Percentiles rank a stretch among this genome's conserved stretches.
Evolutionary conservation across 2,888 invertebrate genomes (phyloP).

Genomic region (Ennomos quercinarius): DNA sequence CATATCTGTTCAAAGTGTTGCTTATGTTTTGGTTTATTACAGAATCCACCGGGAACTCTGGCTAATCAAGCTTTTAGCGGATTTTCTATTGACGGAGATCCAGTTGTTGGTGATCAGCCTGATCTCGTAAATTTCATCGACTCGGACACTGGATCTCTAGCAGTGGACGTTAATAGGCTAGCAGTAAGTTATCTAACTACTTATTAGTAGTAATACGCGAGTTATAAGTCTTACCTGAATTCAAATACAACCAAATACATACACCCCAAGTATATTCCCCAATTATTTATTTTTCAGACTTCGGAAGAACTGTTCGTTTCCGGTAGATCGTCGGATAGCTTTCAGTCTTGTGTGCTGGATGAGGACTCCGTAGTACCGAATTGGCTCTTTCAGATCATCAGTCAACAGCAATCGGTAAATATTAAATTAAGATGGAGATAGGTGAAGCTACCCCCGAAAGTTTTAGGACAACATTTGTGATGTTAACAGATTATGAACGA

Average conservation of each 20-base stretch:
- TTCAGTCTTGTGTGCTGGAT: slow-evolving; percentile 64
- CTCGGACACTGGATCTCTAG: slow-evolving; percentile 69
- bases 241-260: no score
- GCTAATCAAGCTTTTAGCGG: slow-evolving; percentile 72
- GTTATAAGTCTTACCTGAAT: neutral
- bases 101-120: slow-evolving; percentile 60
- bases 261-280: no score
- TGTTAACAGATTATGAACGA: slow-evolving; percentile 43
- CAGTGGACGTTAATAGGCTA: slow-evolving; percentile 57
- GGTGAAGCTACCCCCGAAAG: no score
- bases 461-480: no score
- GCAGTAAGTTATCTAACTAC: slow-evolving; percentile 52
- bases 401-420: slow-evolving; percentile 65
- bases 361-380: slow-evolving; percentile 71
- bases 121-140: slow-evolving; percentile 67
- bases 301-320: slow-evolving; percentile 75
- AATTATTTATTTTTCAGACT: slow-evolving; percentile 51
- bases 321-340: slow-evolving; percentile 69
- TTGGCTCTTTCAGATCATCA: slow-evolving; percentile 74
- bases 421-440: no score
- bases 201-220: neutral
- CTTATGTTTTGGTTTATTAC: slow-evolving; percentile 3
- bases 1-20: neutral
- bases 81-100: slow-evolving; percentile 63
- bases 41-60: slow-evolving; percentile 57